These are phyloP conservation scores for Sebastes diaconus DNA, from an alignment of 2,797 vertebrate genomes.

Conservation along the genomic window DNA sequence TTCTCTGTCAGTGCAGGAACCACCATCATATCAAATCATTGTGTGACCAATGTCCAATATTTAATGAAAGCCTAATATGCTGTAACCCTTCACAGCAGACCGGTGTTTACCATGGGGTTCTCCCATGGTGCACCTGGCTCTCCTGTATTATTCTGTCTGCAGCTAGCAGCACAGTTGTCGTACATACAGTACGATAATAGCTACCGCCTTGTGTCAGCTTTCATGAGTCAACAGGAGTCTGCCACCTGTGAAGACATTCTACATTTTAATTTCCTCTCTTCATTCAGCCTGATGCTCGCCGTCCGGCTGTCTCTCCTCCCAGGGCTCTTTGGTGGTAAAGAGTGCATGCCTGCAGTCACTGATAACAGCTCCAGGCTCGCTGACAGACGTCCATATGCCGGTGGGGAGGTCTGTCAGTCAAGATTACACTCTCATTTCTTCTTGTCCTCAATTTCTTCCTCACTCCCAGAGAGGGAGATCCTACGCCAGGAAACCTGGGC, in stretches of 20 bases:
- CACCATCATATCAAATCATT: neutral
- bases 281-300: slow-evolving; percentile 8
- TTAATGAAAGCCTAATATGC: neutral
- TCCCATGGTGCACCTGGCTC: slow-evolving; percentile 20
- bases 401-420: slow-evolving; percentile 49
- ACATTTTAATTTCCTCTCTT: slow-evolving; percentile 47
- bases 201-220: slow-evolving; percentile 19
- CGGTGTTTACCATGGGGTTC: neutral
- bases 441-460: slow-evolving; percentile 24
- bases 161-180: slow-evolving; percentile 9
- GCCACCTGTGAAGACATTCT: slow-evolving; percentile 33
- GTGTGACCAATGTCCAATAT: neutral
- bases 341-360: slow-evolving; percentile 18
- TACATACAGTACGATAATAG: slow-evolving; percentile 26
- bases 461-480: neutral
- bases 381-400: slow-evolving; percentile 17
- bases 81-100: neutral
- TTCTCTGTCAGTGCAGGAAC: neutral
- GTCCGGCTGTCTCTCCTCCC: slow-evolving; percentile 16
- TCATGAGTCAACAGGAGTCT: slow-evolving; percentile 36
- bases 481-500: neutral
- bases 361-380: slow-evolving; percentile 36
- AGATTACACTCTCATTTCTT: slow-evolving; percentile 52
- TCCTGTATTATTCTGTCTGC: neutral
- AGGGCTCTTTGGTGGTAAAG: slow-evolving; percentile 14